phyloP scores from a whole-genome alignment of 2,888 invertebrate species.

The Xestobium rufovillosum region DNA sequence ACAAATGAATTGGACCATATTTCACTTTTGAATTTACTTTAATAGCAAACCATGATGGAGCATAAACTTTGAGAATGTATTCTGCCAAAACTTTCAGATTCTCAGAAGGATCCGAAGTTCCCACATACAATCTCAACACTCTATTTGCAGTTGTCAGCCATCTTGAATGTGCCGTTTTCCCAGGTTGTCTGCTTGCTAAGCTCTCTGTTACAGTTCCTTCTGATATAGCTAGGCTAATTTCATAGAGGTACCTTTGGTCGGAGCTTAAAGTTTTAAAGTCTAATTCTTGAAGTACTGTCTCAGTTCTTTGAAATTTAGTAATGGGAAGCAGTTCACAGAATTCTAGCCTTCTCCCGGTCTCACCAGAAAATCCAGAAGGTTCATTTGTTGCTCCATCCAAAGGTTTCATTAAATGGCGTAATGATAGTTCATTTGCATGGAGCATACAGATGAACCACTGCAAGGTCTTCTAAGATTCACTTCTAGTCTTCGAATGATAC shows the following conservation, averaged over 20 bases:
- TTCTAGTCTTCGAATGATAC: neutral
- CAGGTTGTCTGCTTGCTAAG: constrained; percentile 15
- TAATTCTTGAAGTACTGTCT: constrained; percentile 3
- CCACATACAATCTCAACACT: constrained; percentile 20
- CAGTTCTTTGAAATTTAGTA: constrained; percentile 8
- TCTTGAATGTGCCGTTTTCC: constrained; percentile 14
- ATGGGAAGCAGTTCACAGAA: constrained; percentile 11
- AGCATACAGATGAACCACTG: neutral
- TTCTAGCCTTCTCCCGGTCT: constrained; percentile 1
- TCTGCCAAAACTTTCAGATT: constrained; percentile 14
- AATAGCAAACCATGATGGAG: constrained; percentile 22
- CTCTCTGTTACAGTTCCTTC: constrained; percentile 13
- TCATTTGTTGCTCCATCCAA: neutral
- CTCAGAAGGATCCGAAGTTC: constrained; percentile 14
- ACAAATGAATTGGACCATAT: constrained; percentile 17
- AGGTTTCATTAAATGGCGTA: neutral
- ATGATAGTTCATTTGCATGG: constrained; percentile 1
- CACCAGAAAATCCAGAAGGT: neutral
- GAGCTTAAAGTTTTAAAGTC: constrained; percentile 16
- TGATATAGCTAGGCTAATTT: constrained; percentile 17
- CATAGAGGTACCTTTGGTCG: constrained; percentile 20
- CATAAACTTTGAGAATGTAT: constrained; percentile 21
- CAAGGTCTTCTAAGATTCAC: neutral
- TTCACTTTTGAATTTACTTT: constrained; percentile 10
- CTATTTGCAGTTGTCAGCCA: constrained; percentile 14